A percentile compares a stretch with the other conserved stretches of the same genome.
These are phyloP conservation scores for Kryphioiulus occultus DNA, from an alignment of 2,888 invertebrate genomes.

Conservation along the genomic window DNA sequence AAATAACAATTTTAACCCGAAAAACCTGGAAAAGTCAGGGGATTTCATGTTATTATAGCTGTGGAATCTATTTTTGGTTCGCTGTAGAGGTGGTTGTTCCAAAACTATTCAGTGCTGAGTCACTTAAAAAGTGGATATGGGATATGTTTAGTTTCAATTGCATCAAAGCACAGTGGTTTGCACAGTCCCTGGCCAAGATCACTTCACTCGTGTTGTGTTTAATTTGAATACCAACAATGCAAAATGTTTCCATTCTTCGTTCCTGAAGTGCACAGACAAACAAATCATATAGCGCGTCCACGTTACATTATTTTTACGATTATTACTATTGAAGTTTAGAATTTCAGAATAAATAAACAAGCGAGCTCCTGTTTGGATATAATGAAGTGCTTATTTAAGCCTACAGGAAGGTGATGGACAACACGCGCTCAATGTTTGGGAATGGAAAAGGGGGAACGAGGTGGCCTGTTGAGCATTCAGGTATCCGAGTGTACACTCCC, in stretches of 20 bases:
- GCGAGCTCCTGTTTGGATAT: conserved; percentile 3
- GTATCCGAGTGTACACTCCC: background rate
- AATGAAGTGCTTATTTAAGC: conserved; percentile 31
- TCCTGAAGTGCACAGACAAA: conserved; percentile 8
- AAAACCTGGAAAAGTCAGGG: too few relatives aligned
- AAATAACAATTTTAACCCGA: too few relatives aligned
- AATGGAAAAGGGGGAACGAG: background rate
- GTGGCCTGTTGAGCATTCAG: conserved; percentile 17
- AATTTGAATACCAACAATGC: background rate
- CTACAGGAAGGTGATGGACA: conserved; percentile 10
- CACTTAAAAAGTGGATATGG: too few relatives aligned
- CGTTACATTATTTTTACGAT: conserved; percentile 3
- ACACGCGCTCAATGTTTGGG: conserved; percentile 35
- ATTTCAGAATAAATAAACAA: conserved; percentile 30
- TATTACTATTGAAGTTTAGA: conserved; percentile 2
- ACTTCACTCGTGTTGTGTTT: background rate
- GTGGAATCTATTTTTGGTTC: too few relatives aligned
- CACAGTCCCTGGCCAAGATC: background rate
- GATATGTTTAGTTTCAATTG: too few relatives aligned
- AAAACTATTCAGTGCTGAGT: background rate
- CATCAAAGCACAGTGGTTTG: background rate
- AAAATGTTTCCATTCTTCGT: conserved; percentile 10
- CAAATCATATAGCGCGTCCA: background rate
- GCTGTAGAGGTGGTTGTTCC: background rate
- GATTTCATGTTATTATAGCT: too few relatives aligned